Percentiles rank a stretch among this genome's conserved stretches.
These are phyloP conservation scores for Dendrolimus houi DNA, from an alignment of 2,888 invertebrate genomes.

Conservation along the genomic window DNA sequence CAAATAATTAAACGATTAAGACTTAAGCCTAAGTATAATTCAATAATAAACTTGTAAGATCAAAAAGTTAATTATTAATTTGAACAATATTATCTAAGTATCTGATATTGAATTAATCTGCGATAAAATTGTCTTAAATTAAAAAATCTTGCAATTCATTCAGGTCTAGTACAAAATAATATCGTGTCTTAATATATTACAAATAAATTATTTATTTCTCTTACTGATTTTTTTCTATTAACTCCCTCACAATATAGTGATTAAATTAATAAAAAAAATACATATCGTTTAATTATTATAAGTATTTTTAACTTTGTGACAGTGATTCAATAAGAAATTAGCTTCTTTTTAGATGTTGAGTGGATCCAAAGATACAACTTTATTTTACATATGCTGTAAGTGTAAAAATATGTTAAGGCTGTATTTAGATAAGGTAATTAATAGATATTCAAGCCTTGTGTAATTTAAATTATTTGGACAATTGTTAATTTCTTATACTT, in stretches of 20 bases:
- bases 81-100: constrained; percentile 9
- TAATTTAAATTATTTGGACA: no score
- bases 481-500: no score
- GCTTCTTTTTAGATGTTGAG: constrained; percentile 31
- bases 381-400: constrained; percentile 59
- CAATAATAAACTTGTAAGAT: background rate
- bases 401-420: constrained; percentile 47
- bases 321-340: constrained; percentile 57
- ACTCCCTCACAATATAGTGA: constrained; percentile 9
- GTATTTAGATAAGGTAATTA: constrained; percentile 34
- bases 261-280: constrained; percentile 43
- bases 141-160: constrained; percentile 17
- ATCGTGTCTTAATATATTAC: constrained; percentile 40
- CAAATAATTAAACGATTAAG: constrained; percentile 35
- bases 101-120: no score
- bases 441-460: constrained; percentile 14
- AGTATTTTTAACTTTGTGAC: constrained; percentile 47
- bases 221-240: background rate
- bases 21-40: constrained; percentile 24
- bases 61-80: background rate
- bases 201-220: constrained; percentile 1
- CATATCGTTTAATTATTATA: constrained; percentile 65
- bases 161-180: constrained; percentile 57
- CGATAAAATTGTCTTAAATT: no score
- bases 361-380: constrained; percentile 67